A percentile compares a stretch with the other conserved stretches of the same genome.
These are phyloP conservation scores for Proterorhinus semilunaris DNA, from an alignment of 2,113 vertebrate species.

Conservation along the genomic window DNA sequence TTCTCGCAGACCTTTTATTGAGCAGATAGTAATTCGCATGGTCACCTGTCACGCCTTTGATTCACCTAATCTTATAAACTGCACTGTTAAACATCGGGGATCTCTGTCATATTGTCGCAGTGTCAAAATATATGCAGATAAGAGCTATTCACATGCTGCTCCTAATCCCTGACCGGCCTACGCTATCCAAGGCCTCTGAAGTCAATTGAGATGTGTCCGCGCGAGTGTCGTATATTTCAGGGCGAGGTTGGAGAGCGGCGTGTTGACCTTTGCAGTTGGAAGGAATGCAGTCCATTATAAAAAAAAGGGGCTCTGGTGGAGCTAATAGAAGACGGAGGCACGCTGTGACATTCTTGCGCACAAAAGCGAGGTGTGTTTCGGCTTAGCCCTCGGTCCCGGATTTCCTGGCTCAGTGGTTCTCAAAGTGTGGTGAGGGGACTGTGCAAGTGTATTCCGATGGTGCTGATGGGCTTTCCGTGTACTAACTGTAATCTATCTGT, in stretches of 20 bases:
- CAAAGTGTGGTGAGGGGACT: not conserved
- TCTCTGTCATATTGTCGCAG: not conserved
- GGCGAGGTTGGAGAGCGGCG: constrained; percentile 30
- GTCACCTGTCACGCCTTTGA: constrained; percentile 1
- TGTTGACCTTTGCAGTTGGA: constrained; percentile 48
- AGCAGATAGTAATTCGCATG: too few species aligned
- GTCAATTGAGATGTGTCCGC: constrained; percentile 46
- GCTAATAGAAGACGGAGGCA: constrained; percentile 49
- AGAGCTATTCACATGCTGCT: constrained; percentile 25
- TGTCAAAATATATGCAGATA: not conserved
- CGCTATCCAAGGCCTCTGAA: constrained; percentile 35
- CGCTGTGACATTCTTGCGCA: constrained; percentile 60
- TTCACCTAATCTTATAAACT: not conserved
- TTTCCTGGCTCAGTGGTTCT: not conserved
- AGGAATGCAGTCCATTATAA: constrained; percentile 52
- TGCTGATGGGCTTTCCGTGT: not conserved
- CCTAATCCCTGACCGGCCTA: constrained; percentile 23
- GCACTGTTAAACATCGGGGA: not conserved
- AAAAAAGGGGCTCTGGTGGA: constrained; percentile 49
- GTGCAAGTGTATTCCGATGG: not conserved
- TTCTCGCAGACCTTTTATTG: not conserved
- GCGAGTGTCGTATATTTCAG: constrained; percentile 41
- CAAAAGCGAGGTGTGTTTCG: constrained; percentile 40
- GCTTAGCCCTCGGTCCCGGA: constrained; percentile 41
- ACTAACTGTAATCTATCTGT: not conserved